Percentiles rank a stretch among this genome's conserved stretches.
phyloP scores from a whole-genome alignment of 2,113 vertebrate species.

The Salvelinus alpinus region DNA sequence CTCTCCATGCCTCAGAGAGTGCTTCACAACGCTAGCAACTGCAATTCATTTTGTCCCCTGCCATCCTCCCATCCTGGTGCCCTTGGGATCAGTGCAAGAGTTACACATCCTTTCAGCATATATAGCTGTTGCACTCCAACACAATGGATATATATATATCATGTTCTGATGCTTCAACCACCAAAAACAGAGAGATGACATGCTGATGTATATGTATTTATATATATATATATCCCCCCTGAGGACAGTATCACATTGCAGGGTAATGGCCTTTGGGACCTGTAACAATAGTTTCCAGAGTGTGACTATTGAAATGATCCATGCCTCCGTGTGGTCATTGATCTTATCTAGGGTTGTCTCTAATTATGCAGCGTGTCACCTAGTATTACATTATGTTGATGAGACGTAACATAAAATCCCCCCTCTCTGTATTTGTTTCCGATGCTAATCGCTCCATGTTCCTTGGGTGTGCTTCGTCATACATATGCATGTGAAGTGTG shows the following conservation, averaged over 20 bases:
- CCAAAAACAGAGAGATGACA: too few species aligned
- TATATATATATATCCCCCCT: too few species aligned
- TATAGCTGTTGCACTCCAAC: constrained; percentile 16
- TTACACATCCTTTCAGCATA: constrained; percentile 8
- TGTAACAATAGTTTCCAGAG: constrained; percentile 8
- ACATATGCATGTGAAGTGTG: too few species aligned
- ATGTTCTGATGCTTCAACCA: too few species aligned
- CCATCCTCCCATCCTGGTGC: background rate
- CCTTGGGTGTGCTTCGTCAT: too few species aligned
- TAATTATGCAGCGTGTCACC: constrained; percentile 17
- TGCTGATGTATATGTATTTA: too few species aligned
- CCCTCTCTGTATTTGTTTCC: too few species aligned
- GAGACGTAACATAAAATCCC: too few species aligned
- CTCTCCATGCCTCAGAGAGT: background rate
- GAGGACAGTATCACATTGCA: too few species aligned
- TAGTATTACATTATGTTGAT: background rate
- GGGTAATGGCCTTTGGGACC: too few species aligned
- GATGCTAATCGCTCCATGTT: too few species aligned
- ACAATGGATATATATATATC: constrained; percentile 12
- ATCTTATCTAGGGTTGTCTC: background rate
- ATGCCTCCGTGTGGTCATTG: background rate
- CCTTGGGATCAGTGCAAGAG: constrained; percentile 4
- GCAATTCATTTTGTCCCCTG: background rate
- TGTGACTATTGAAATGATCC: constrained; percentile 9
- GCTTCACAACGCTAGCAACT: background rate